Evolutionary conservation across 1,140 invertebrate genomes (phyloP).

Genomic region (Caenorhabditis remanei): DNA sequence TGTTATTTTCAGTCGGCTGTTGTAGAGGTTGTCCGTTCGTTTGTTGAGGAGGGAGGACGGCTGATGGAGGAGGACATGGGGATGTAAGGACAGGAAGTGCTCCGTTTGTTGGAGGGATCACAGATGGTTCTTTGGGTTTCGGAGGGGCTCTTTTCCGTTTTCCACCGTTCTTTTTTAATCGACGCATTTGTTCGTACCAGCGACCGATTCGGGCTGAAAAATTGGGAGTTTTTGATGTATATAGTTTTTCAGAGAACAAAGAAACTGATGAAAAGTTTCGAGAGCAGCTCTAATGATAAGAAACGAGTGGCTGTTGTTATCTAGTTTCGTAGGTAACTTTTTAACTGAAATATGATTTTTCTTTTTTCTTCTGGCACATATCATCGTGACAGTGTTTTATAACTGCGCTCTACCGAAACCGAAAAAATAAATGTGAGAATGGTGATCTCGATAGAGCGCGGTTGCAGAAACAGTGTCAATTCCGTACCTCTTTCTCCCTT

Average conservation of each 20-base stretch:
- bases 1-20: conserved; percentile 21
- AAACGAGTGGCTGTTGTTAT: too few relatives aligned
- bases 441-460: too few relatives aligned
- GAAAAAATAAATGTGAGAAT: too few relatives aligned
- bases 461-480: too few relatives aligned
- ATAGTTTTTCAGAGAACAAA: neutral
- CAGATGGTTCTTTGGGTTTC: conserved; percentile 18
- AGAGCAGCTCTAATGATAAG: too few relatives aligned
- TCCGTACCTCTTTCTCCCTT: too few relatives aligned
- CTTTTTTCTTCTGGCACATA: too few relatives aligned
- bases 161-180: conserved; percentile 61
- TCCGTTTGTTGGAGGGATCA: neutral
- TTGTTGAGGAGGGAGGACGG: neutral
- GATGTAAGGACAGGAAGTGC: neutral
- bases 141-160: conserved; percentile 49
- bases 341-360: too few relatives aligned
- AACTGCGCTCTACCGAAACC: too few relatives aligned
- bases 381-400: too few relatives aligned
- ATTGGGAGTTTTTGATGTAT: neutral
- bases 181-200: conserved; percentile 62
- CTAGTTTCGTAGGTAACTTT: too few relatives aligned
- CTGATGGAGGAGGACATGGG: neutral
- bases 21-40: neutral
- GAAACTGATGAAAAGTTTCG: neutral
- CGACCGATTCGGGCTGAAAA: conserved; percentile 59